Evolutionary conservation across 2,797 vertebrate genomes (phyloP), one percentile per base, ranked within the genome.

Genomic region (Coregonus ussuriensis): DNA sequence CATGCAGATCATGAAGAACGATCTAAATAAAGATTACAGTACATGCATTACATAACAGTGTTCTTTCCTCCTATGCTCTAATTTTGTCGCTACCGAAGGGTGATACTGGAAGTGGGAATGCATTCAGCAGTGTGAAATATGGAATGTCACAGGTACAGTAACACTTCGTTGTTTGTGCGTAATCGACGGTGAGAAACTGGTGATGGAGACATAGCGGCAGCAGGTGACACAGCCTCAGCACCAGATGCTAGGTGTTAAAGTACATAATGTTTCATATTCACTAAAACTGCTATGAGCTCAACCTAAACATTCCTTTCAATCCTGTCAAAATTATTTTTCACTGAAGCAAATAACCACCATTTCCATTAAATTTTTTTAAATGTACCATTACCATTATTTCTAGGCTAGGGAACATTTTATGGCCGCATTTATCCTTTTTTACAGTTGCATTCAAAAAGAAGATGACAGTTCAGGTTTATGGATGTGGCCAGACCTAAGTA

Each of bases 151-250:
- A 77, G 35, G 25, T 63, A 71, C 77, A 76, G 68, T 1, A 0
- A 6, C 71, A 53, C 33, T 3, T 71, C 18, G 0, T 71, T 69
- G 72, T 78, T 54, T 3, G 33, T 51, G 62, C 53, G 31, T 79
- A 76, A 80, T 79, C 54, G 74, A 25, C 11, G 18, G 67, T 18
- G 70, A 83, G 79, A 15, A 68, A 84, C 80, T 79, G 62, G 71
- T 76, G 33, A 47, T 68, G 33, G 75, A 68, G 63, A 78, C 76
- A 25, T 63, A 63, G 78, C 16, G n/a, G 71, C 29, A 9, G 71
- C 29, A 47, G 41, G 41, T 33, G 52, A 72, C 15, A 3, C 25
- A 4, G 6, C 29, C 31, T 68, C 66, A 3, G 29, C 78, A 65
- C 71, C 74, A 72, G 77, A 74, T 81, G 6, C 66, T 47, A 4